A percentile compares a stretch with the other conserved stretches of the same genome.
phyloP scores from a whole-genome alignment of 2,113 vertebrate genomes.

The Bos javanicus region DNA sequence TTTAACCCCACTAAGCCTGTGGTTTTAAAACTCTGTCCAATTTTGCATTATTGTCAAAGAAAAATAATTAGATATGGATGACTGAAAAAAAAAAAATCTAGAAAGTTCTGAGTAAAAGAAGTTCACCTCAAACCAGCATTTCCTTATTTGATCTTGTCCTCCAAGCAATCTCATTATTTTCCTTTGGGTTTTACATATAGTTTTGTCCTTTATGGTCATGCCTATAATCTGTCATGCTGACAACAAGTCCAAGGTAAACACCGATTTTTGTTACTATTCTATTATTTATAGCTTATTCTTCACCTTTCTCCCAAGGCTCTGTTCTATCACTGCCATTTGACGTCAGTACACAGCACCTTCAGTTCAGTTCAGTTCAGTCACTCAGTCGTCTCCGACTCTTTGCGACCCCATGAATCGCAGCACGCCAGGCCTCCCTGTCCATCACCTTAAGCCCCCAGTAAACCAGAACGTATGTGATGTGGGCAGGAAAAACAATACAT shows the following conservation, averaged over 20 bases:
- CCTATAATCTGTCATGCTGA: conserved; percentile 53
- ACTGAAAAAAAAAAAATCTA: conserved; percentile 49
- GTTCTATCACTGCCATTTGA: conserved; percentile 57
- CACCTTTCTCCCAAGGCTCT: conserved; percentile 50
- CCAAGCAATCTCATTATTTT: conserved; percentile 50
- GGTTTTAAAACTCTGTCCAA: conserved; percentile 59
- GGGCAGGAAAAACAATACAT: conserved; percentile 66
- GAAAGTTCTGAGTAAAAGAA: conserved; percentile 47
- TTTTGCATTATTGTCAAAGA: conserved; percentile 56
- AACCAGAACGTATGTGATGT: conserved; percentile 64
- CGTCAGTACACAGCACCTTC: background rate
- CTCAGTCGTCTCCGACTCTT: too few relatives aligned
- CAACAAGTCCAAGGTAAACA: conserved; percentile 59
- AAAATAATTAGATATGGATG: conserved; percentile 66
- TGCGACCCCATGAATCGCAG: too few relatives aligned
- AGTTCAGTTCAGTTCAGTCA: too few relatives aligned
- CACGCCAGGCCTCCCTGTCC: too few relatives aligned
- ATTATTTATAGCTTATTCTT: conserved; percentile 73
- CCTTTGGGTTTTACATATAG: conserved; percentile 48
- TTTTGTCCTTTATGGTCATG: conserved; percentile 55
- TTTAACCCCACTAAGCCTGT: conserved; percentile 38
- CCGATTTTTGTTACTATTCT: conserved; percentile 63
- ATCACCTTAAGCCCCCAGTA: conserved; percentile 43
- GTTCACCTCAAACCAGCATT: conserved; percentile 46
- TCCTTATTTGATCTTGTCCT: conserved; percentile 46